These are phyloP conservation scores for Epirrhoe alternata DNA, from an alignment of 2,888 invertebrate genomes.

Conservation along the genomic window DNA sequence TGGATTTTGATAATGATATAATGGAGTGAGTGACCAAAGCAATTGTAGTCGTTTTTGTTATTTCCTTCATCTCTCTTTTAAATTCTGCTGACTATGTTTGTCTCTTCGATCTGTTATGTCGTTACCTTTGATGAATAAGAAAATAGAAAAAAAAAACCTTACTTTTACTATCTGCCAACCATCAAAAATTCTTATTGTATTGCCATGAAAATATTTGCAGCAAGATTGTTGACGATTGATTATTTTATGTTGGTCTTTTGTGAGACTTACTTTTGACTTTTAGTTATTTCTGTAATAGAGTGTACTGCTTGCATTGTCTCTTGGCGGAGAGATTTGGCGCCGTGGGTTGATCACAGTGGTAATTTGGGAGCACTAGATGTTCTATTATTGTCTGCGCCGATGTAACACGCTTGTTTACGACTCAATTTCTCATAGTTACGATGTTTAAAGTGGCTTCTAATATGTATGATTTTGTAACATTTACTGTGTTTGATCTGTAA, in stretches of 20 bases:
- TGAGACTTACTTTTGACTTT: background rate
- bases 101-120: too few relatives aligned
- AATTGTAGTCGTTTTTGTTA: too few relatives aligned
- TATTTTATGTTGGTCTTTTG: background rate
- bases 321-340: constrained; percentile 52
- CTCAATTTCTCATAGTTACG: constrained; percentile 51
- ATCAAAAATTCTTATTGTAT: too few relatives aligned
- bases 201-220: too few relatives aligned
- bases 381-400: constrained; percentile 61
- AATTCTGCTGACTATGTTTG: too few relatives aligned
- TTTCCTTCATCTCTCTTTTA: too few relatives aligned
- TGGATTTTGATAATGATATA: too few relatives aligned
- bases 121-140: too few relatives aligned
- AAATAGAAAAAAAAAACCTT: too few relatives aligned
- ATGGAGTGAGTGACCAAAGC: too few relatives aligned
- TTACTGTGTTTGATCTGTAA: background rate
- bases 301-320: constrained; percentile 38
- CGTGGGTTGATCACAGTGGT: constrained; percentile 48
- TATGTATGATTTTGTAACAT: constrained; percentile 24
- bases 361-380: constrained; percentile 60
- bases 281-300: background rate
- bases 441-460: constrained; percentile 41
- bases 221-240: too few relatives aligned
- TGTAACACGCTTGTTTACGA: constrained; percentile 57
- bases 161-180: too few relatives aligned